Evolutionary conservation across 2,888 invertebrate species (phyloP).

Genomic region (Perizoma flavofasciatum): DNA sequence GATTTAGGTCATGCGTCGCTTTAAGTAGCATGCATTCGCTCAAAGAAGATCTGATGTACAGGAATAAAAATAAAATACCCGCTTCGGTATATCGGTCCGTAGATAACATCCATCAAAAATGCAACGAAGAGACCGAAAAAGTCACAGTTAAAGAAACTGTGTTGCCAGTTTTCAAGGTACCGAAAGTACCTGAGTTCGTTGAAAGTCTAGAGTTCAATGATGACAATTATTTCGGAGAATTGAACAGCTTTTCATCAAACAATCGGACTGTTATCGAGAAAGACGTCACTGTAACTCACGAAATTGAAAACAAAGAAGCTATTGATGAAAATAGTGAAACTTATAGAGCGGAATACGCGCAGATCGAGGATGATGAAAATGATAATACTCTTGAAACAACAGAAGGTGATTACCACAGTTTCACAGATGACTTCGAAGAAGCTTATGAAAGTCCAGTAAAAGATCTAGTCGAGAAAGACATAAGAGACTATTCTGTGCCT

Average conservation of each 20-base stretch:
- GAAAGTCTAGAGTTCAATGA: constrained; percentile 77
- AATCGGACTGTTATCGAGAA: constrained; percentile 55
- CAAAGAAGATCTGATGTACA: constrained; percentile 47
- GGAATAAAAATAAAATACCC: constrained; percentile 37
- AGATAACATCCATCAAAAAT: constrained; percentile 62
- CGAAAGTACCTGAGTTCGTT: constrained; percentile 60
- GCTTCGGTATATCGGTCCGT: constrained; percentile 55
- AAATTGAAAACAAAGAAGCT: constrained; percentile 18
- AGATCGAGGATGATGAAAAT: constrained; percentile 42
- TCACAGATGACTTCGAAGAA: constrained; percentile 69
- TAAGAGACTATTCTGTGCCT: constrained; percentile 77
- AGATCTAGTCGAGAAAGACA: constrained; percentile 74
- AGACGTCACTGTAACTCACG: constrained; percentile 20
- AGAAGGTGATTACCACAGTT: constrained; percentile 80
- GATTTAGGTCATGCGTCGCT: constrained; percentile 61
- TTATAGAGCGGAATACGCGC: constrained; percentile 47
- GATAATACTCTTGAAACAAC: constrained; percentile 52
- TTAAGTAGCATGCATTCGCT: constrained; percentile 49
- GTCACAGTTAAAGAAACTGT: constrained; percentile 57
- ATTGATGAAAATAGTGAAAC: constrained; percentile 24
- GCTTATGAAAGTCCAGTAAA: constrained; percentile 76
- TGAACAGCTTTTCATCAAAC: constrained; percentile 63
- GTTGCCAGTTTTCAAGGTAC: constrained; percentile 58
- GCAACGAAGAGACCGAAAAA: constrained; percentile 47
- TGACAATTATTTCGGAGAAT: constrained; percentile 69